A percentile compares a stretch with the other conserved stretches of the same genome.
These are phyloP conservation scores for Tetranychus piercei DNA, from an alignment of 2,888 invertebrate genomes.

Conservation along the genomic window DNA sequence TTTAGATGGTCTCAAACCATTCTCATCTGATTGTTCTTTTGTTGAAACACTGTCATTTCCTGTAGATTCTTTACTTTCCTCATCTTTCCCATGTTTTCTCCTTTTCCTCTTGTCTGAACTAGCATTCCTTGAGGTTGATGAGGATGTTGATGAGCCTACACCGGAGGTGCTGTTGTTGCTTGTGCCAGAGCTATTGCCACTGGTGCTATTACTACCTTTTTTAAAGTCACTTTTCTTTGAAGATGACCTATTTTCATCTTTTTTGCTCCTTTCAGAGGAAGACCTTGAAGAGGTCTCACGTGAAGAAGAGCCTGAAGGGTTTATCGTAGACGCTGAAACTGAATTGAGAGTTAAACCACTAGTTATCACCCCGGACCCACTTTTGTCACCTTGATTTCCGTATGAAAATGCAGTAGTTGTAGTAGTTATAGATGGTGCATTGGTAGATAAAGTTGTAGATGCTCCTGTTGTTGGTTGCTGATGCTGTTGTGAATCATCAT, in stretches of 20 bases:
- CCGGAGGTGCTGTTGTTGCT: background rate
- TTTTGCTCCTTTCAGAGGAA: background rate
- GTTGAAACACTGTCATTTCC: background rate
- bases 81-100: background rate
- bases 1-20: conserved; percentile 3
- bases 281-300: background rate
- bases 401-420: background rate
- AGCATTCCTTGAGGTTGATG: background rate
- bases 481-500: conserved; percentile 2
- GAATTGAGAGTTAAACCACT: background rate
- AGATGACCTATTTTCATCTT: background rate
- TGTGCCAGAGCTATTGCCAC: background rate
- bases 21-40: conserved; percentile 4
- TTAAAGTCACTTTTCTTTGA: background rate
- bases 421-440: background rate
- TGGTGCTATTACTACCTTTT: background rate
- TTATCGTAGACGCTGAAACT: background rate
- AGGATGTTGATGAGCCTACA: background rate
- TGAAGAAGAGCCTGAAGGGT: background rate
- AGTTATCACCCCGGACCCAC: background rate
- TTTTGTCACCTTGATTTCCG: background rate
- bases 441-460: background rate
- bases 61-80: background rate
- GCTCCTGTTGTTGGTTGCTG: background rate
- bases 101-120: background rate